Evolutionary conservation across 2,888 invertebrate species (phyloP).

Genomic region (Barypeithes pellucidus): DNA sequence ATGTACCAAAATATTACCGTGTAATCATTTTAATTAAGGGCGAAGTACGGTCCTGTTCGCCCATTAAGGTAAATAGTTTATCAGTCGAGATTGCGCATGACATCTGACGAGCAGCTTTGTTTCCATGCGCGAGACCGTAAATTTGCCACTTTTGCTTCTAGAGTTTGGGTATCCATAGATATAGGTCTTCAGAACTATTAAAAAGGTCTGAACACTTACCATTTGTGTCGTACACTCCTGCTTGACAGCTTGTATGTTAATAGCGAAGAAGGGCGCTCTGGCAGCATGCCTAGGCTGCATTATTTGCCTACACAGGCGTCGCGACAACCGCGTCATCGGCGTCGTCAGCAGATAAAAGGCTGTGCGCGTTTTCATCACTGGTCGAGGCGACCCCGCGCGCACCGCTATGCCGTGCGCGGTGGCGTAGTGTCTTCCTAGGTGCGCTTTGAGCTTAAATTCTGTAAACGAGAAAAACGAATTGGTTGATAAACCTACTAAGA

Average conservation of each 20-base stretch:
- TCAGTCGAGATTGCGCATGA: no score
- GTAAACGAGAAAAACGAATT: background rate
- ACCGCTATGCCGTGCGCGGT: constrained; percentile 89
- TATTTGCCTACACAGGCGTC: constrained; percentile 88
- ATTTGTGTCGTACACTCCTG: constrained; percentile 85
- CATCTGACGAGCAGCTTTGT: no score
- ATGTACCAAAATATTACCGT: no score
- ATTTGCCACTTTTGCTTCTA: no score
- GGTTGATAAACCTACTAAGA: background rate
- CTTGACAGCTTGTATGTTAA: constrained; percentile 83
- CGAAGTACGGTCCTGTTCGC: no score
- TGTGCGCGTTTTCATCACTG: constrained; percentile 97
- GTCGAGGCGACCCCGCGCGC: constrained; percentile 85
- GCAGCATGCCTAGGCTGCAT: constrained; percentile 90
- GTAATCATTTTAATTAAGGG: no score
- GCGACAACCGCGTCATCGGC: constrained; percentile 90
- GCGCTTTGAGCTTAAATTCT: constrained; percentile 96
- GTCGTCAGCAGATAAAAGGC: constrained; percentile 96
- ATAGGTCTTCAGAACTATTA: no score
- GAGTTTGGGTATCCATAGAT: no score
- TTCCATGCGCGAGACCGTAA: no score
- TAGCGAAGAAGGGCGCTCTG: constrained; percentile 87
- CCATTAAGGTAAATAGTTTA: no score
- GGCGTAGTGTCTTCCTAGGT: constrained; percentile 94
- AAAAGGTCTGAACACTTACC: no score